Evolutionary conservation across 2,113 vertebrate species (phyloP), one percentile per base, ranked within the genome.

Genomic region (Labrus mixtus): DNA sequence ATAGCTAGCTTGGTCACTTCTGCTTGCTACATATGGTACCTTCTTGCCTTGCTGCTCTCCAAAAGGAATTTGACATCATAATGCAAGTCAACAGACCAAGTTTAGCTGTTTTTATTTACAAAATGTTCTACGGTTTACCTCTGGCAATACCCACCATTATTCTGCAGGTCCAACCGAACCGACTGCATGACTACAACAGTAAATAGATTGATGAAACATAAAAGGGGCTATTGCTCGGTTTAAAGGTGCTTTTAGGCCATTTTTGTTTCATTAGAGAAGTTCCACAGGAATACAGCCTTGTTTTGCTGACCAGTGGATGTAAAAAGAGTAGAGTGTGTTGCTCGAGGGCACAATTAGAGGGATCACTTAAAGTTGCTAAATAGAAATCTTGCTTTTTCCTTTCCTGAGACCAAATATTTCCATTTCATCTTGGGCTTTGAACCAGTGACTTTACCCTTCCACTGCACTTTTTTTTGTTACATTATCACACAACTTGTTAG

Each of bases 261-360:
- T 72, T 83, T 84, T 65, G 85, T 74, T 73, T 63, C 78, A 72
- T 11, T 19, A 22, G 67, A 62, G 65, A 36, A 73, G 69, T 71
- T 60, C 78, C 57, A 53, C 36, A 10, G 23, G 37, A 50, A 36
- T 17, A 17, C 25, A 37, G 23, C 36, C 36, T 65, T 51, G 5
- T 68, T 76, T 56, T 66, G 62, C 63, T 60, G 70, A 41, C 62
- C 10, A 16, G 4, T 17, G 33, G 37, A 58, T 6, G 0, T 13
- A 2, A 39, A 3, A 16, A 46, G 22, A 68, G 59, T 19, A 19
- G 33, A 39, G 20, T 33, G 19, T 22, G 39, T 67, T 68, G 57
- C 68, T 76, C 61, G 61, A 65, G 50, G 78, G 43, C n/a, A 51
- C 65, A 65, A 79, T 72, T 55, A 36, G 19, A 46, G 46, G 63